phyloP scores from a whole-genome alignment of 53 echinoderm and acorn worm species.

The Zoroaster sp. region DNA sequence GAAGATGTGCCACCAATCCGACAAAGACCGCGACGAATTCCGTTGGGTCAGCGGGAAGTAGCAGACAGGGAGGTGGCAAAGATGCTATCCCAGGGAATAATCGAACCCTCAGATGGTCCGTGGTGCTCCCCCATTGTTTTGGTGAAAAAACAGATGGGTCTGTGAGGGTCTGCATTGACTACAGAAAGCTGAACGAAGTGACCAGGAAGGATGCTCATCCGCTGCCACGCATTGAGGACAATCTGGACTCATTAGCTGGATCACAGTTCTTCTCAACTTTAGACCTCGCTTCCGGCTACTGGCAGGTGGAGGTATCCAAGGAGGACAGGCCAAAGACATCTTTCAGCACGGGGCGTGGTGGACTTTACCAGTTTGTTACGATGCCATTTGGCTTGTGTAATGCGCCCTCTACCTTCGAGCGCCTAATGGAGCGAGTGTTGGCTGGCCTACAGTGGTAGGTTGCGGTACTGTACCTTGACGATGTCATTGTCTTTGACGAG shows the following conservation, averaged over 20 bases:
- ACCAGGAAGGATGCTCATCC: too few relatives aligned
- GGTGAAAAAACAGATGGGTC: constrained; percentile 37
- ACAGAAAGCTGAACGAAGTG: constrained; percentile 5
- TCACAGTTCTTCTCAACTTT: constrained; percentile 37
- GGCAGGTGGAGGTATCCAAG: too few relatives aligned
- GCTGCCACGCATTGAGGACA: constrained; percentile 19
- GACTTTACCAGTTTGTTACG: constrained; percentile 21
- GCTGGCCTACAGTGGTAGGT: too few relatives aligned
- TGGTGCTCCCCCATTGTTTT: constrained; percentile 39
- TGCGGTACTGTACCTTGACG: not conserved
- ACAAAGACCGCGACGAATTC: constrained; percentile 29
- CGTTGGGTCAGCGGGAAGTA: constrained; percentile 3
- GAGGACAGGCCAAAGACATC: constrained; percentile 27
- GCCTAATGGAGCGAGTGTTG: constrained; percentile 4
- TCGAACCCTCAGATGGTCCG: constrained; percentile 29
- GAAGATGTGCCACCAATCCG: constrained; percentile 26
- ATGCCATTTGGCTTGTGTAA: constrained; percentile 28
- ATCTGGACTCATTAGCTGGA: constrained; percentile 51
- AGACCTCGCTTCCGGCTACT: not conserved
- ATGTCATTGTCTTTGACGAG: constrained; percentile 26
- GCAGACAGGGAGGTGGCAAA: constrained; percentile 9
- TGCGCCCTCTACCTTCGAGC: constrained; percentile 9
- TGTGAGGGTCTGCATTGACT: constrained; percentile 10
- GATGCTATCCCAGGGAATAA: constrained; percentile 42
- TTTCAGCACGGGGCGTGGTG: constrained; percentile 33